A percentile compares a stretch with the other conserved stretches of the same genome.
phyloP scores from a whole-genome alignment of 2,797 vertebrate species.

The Lates japonicus region DNA sequence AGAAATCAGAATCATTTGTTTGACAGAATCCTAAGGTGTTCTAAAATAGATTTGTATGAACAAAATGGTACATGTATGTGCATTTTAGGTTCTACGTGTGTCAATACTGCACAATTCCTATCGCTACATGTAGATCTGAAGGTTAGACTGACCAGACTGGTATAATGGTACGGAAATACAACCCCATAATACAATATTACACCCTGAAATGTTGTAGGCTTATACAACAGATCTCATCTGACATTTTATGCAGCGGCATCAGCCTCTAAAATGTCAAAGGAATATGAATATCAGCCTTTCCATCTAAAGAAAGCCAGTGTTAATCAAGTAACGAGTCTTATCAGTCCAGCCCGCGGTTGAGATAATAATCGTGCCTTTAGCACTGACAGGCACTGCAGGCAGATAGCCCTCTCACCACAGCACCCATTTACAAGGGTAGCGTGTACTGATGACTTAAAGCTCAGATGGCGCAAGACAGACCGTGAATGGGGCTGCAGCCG shows the following conservation, averaged over 20 bases:
- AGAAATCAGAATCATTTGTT: too few relatives aligned
- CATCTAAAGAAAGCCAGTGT: constrained; percentile 8
- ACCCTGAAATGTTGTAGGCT: not conserved
- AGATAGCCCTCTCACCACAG: constrained; percentile 14
- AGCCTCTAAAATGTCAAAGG: not conserved
- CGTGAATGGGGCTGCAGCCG: constrained; percentile 39
- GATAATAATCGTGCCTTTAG: constrained; percentile 30
- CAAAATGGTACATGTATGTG: too few relatives aligned
- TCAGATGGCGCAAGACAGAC: constrained; percentile 77
- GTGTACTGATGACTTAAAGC: constrained; percentile 53
- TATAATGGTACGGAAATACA: not conserved
- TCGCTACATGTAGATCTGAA: not conserved
- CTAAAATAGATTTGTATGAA: too few relatives aligned
- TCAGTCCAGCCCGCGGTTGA: constrained; percentile 2
- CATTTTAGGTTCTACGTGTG: too few relatives aligned
- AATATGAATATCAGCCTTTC: not conserved
- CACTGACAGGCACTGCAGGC: constrained; percentile 10
- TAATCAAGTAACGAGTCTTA: constrained; percentile 18
- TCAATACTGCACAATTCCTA: not conserved
- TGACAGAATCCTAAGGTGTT: too few relatives aligned
- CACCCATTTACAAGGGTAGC: not conserved
- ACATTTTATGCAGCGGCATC: not conserved
- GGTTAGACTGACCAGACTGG: too few relatives aligned
- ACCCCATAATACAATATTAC: not conserved
- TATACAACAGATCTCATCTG: too few relatives aligned